Base-by-base conservation (phyloP, 2,888 invertebrate species). In the Lacanobia wlatinum region DNA sequence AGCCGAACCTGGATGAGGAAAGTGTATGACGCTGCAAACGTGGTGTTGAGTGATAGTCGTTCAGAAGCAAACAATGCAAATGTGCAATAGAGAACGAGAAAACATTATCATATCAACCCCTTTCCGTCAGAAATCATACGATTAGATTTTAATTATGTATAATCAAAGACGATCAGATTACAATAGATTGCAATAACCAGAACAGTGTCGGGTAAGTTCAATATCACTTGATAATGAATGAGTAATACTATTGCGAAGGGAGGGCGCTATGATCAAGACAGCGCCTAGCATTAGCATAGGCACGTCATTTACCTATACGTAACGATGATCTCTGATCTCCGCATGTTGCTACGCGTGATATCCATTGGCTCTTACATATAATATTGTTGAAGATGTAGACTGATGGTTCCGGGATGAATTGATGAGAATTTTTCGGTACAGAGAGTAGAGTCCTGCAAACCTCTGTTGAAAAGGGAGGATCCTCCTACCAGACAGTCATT, bases 261-360 rank as follows among this genome's bases (percentile, higher is more conserved):
- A 46, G 43, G 43, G 21, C 10, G 14, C 21, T 18, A 59, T 28
- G 9, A 28, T 52, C 28, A 52, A 68, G 12, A 40, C 58, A 28
- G 18, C 34, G 23, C n/a, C 34, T 34, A 63, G 38, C 16, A 60
- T 34, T 34, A 63, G 38, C 16, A 60, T 43, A 4, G 53, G 10
- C 28, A 70, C 10, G 28, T 60, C 59, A 52, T 66, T 60, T 60
- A 63, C 21, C 16, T 38, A n/a, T 48, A 70, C 28, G 23, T 68
- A 58, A 28, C 56, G 61, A 12, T 78, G 78, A 78, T 62, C 69
- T 69, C 48, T 78, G 64, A 73, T 65, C 68, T 43, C 53, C 16
- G 21, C 61, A 14, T 43, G 69, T 62, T 61, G 48, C 40, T 70
- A 66, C 55, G 28, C 70, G 66, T 75, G 52, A 67, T 38, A 38